Evolutionary conservation across 2,888 invertebrate species (phyloP), one percentile per base, ranked within the genome.

Genomic region (Synergus itoensis): DNA sequence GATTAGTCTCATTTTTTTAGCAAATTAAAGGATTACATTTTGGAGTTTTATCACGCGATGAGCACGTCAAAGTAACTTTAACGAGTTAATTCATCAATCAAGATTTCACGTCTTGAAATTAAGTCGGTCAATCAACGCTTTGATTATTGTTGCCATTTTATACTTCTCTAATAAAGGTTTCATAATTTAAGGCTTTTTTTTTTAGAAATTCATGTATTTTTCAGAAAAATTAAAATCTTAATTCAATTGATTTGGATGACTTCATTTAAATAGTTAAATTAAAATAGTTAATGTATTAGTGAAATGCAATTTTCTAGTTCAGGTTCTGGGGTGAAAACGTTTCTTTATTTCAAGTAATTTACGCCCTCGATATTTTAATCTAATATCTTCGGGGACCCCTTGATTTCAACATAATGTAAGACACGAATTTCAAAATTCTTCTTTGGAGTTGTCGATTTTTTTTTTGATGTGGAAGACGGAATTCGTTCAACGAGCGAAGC

Each of bases 391-490:
- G n/a, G 4, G 28, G 28, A 69, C 48, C 48, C 48, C 28, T 48
- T 16, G 8, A 28, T 45, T 45, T 28, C 16, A 69, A 69, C 28
- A 28, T 48, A 45, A 16, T n/a, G 28, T 16, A 45, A 36, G 28
- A 28, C 69, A 36, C 21, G 28, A 5, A 69, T 48, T 45, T 28
- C 21, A 14, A 48, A 69, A 69, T 45, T 45, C 43, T 28, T 28
- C 21, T 69, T 69, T 11, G 5, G 21, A 28, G 3, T 14, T 43
- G 9, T n/a, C 12, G 1, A 21, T 21, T 60, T 60, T 60, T 60
- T 60, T 60, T 60, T 21, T 18, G 64, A 16, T 64, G 81, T 69
- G 80, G 63, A 78, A 75, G 80, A 80, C 76, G 67, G 80, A 78
- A 60, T 60, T 60, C 60, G 21, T 60, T 60, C 21, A 60, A 21